A percentile compares a stretch with the other conserved stretches of the same genome.
phyloP scores from a whole-genome alignment of 53 echinoderm and acorn worm genomes.

The Mesocentrotus franciscanus region DNA sequence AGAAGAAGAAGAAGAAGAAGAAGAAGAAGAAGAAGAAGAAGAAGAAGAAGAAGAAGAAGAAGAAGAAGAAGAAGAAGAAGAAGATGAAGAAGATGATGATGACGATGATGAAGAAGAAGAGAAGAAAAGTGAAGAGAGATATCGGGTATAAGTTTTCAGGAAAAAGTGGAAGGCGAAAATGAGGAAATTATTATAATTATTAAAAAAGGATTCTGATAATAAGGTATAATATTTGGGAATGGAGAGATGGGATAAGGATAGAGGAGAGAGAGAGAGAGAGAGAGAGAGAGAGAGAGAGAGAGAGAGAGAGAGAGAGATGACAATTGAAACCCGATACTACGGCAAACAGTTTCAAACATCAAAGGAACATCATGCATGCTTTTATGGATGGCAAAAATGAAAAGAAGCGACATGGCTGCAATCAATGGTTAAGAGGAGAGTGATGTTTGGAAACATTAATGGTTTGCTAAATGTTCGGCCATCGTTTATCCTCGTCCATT shows the following conservation, averaged over 20 bases:
- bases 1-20: no score
- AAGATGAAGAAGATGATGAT: no score
- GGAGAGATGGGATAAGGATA: neutral
- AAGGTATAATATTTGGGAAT: neutral
- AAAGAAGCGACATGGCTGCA: neutral
- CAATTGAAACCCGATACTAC: neutral
- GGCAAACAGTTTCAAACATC: no score
- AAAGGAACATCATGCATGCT: neutral
- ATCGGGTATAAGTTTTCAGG: neutral
- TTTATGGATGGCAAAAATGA: neutral
- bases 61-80: no score
- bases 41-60: no score
- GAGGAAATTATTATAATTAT: no score
- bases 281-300: neutral
- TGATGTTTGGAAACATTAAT: conserved; percentile 6
- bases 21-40: no score
- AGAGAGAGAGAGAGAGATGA: neutral
- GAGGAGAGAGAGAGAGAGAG: neutral
- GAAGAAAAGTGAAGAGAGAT: no score
- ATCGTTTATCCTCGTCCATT: neutral
- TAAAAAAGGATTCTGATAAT: no score
- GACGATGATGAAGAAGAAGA: no score
- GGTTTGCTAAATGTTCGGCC: neutral
- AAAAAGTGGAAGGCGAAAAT: neutral
- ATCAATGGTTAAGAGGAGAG: neutral